These are phyloP conservation scores for Drosophila erecta DNA, from an alignment of 1,140 invertebrate genomes.

Conservation along the genomic window DNA sequence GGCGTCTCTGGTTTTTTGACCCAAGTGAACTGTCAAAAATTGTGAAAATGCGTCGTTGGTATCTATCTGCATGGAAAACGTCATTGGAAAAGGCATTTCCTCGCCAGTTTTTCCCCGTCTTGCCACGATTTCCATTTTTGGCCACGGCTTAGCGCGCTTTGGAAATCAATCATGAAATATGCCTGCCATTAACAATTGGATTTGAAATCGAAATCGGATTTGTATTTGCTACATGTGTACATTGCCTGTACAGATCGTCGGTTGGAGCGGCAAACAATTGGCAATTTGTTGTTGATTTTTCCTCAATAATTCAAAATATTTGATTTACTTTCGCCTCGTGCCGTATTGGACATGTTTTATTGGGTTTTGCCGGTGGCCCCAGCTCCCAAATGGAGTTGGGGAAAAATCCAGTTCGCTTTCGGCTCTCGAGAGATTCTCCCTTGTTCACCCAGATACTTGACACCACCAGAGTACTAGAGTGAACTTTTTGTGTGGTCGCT, in stretches of 20 bases:
- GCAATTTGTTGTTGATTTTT: conserved; percentile 62
- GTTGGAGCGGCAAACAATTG: conserved; percentile 33
- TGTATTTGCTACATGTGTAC: conserved; percentile 22
- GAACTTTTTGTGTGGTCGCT: conserved; percentile 17
- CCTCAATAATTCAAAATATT: conserved; percentile 67
- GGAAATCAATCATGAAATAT: conserved; percentile 74
- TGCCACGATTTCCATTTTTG: conserved; percentile 48
- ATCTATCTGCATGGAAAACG: conserved; percentile 32
- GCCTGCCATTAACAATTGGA: conserved; percentile 67
- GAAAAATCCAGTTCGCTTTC: conserved; percentile 33
- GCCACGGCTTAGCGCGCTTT: conserved; percentile 19
- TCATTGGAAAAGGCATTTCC: conserved; percentile 33
- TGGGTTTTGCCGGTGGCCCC: conserved; percentile 18
- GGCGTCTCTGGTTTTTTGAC: conserved; percentile 7
- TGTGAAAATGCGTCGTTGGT: conserved; percentile 24
- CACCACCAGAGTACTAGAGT: conserved; percentile 39
- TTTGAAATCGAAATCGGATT: conserved; percentile 52
- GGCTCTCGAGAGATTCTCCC: conserved; percentile 49
- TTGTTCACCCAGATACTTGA: conserved; percentile 59
- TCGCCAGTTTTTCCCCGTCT: conserved; percentile 1
- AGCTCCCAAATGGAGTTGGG: conserved; percentile 6
- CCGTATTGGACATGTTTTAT: conserved; percentile 45
- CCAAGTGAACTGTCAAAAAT: conserved; percentile 44
- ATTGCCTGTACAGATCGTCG: conserved; percentile 7
- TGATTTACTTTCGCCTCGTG: conserved; percentile 58